Evolutionary conservation across 1,140 invertebrate species (phyloP).

Genomic region (Megalopta genalis): DNA sequence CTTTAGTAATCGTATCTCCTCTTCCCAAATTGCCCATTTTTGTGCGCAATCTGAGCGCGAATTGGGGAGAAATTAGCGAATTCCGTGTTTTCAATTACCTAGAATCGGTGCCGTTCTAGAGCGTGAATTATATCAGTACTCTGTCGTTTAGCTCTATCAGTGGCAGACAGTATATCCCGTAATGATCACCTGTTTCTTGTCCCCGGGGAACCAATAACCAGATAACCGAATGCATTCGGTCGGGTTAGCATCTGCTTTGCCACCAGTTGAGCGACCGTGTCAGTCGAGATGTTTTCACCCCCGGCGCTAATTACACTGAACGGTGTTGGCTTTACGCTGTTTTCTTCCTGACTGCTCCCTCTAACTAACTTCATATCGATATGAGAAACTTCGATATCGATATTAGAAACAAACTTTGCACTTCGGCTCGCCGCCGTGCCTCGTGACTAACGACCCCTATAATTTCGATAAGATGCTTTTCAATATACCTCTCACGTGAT

Average conservation of each 20-base stretch:
- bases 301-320: no score
- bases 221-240: slow-evolving; percentile 55
- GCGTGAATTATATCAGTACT: background rate
- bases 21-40: no score
- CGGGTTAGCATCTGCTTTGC: slow-evolving; percentile 59
- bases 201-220: slow-evolving; percentile 64
- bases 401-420: no score
- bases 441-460: no score
- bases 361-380: slow-evolving; percentile 54
- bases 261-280: slow-evolving; percentile 59
- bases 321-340: background rate
- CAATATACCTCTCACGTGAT: no score
- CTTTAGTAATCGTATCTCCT: no score
- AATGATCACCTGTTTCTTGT: slow-evolving; percentile 58
- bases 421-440: no score
- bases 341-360: slow-evolving; percentile 44
- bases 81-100: background rate
- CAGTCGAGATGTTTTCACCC: slow-evolving; percentile 2
- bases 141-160: background rate
- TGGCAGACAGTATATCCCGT: no score
- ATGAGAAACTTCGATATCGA: slow-evolving; percentile 18
- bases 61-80: no score
- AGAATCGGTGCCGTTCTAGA: background rate
- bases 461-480: no score
- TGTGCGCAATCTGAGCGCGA: no score